Base-by-base conservation (phyloP, 2,113 vertebrate species). In the Ammodytes dubius region DNA sequence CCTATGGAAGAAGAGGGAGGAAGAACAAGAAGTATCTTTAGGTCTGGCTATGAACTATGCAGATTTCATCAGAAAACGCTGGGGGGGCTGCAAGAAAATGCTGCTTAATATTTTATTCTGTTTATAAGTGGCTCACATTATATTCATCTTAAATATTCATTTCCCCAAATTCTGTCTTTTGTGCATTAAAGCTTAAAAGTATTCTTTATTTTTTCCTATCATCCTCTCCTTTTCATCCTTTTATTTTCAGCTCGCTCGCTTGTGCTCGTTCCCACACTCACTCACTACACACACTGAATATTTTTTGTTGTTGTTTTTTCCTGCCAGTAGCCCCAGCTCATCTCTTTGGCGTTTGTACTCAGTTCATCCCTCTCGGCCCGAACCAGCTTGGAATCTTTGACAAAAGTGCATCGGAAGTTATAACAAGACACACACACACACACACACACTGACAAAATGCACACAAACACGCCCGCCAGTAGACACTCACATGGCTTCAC, bases 61-160 rank as follows among this genome's bases (percentile, higher is more conserved):
- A 65, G 84, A 77, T 40, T 7, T 84, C 75, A 81, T 79, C 67
- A 78, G 67, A 71, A 73, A 78, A 76, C 19, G 69, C 17, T 7
- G 46, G 49, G 43, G 19, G 42, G 13, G 15, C 7, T 70, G 46
- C 37, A 17, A 60, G 39, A 39, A 74, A 64, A 35, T 12, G 27
- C 56, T 40, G 56, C 66, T 87, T 67, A 77, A 81, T 91, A 79
- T 88, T 89, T 89, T 14, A 83, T 85, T 83, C 70, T 74, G 66
- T 82, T 89, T 87, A 40, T 57, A 54, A 82, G 80, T 13, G 15
- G 3, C 47, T 12, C 56, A 67, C 70, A 75, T 60, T 80, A 83
- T 58, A 77, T 71, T 83, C 52, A 43, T 43, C n/a, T 81, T 81
- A 66, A 85, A 89, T 85, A 81, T 79, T 78, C 35, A 78, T 75